These are phyloP conservation scores for Porites australiensis DNA, from an alignment of 64 coral and sea anemone species.

Conservation along the genomic window DNA sequence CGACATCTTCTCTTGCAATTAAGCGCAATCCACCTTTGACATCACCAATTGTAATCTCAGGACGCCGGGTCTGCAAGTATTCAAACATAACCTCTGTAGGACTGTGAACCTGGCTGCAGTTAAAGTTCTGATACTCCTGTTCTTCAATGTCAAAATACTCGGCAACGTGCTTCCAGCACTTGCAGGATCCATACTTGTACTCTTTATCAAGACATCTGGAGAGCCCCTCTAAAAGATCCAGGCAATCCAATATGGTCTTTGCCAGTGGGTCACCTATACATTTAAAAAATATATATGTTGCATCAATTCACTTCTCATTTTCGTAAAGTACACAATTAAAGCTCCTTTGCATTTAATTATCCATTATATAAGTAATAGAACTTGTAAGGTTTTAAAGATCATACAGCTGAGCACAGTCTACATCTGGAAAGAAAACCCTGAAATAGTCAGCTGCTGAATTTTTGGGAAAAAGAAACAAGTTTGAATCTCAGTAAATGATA, in stretches of 20 bases:
- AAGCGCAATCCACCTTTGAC: neutral
- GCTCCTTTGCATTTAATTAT: too few species aligned
- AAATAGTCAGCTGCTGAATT: too few species aligned
- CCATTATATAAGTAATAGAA: too few species aligned
- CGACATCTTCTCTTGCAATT: slow-evolving; percentile 25
- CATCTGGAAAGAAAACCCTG: too few species aligned
- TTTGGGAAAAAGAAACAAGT: too few species aligned
- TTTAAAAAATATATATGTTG: too few species aligned
- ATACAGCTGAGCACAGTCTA: too few species aligned
- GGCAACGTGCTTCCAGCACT: slow-evolving; percentile 35
- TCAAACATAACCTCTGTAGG: slow-evolving; percentile 48
- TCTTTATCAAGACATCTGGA: slow-evolving; percentile 35
- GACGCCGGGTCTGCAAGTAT: neutral
- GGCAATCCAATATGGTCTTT: neutral
- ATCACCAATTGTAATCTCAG: slow-evolving; percentile 19
- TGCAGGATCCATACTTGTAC: slow-evolving; percentile 25
- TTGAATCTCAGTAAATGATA: too few species aligned
- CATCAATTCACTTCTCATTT: too few species aligned
- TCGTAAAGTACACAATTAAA: too few species aligned
- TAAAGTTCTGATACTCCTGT: slow-evolving; percentile 10
- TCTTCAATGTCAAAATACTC: neutral
- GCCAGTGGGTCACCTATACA: neutral
- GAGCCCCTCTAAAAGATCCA: slow-evolving; percentile 16
- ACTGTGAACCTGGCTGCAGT: slow-evolving; percentile 6
- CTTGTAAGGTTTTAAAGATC: too few species aligned